phyloP scores from a whole-genome alignment of 1,140 invertebrate genomes.

The Dermatophagoides farinae region DNA sequence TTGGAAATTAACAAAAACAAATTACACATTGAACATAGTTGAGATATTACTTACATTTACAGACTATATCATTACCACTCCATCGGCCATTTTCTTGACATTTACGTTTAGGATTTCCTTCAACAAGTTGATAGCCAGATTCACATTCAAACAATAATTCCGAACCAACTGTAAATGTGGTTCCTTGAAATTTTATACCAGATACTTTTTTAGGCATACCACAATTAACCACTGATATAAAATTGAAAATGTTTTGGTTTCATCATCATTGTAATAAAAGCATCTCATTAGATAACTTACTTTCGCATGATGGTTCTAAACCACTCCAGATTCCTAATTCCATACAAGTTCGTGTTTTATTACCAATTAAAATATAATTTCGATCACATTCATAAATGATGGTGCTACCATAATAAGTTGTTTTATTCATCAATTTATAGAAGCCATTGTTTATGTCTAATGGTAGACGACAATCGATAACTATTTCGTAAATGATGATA shows the following conservation, averaged over 20 bases:
- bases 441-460: constrained; percentile 9
- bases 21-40: background rate
- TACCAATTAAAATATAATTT: constrained; percentile 60
- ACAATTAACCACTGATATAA: constrained; percentile 53
- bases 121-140: constrained; percentile 50
- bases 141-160: constrained; percentile 70
- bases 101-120: constrained; percentile 37
- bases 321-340: constrained; percentile 59
- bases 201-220: constrained; percentile 60
- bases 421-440: constrained; percentile 30
- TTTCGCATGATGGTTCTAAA: constrained; percentile 21
- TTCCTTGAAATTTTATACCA: constrained; percentile 59
- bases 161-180: constrained; percentile 64
- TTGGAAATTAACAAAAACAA: background rate
- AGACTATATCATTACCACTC: constrained; percentile 51
- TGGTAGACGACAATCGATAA: constrained; percentile 17
- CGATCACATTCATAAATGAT: constrained; percentile 48
- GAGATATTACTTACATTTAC: constrained; percentile 48
- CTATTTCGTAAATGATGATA: background rate
- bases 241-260: background rate
- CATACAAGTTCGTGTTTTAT: constrained; percentile 39
- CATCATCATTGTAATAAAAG: background rate
- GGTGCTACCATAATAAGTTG: constrained; percentile 46
- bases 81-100: constrained; percentile 55
- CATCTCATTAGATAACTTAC: constrained; percentile 11